phyloP scores from a whole-genome alignment of 1,140 invertebrate species.

The Ceratina calcarata region DNA sequence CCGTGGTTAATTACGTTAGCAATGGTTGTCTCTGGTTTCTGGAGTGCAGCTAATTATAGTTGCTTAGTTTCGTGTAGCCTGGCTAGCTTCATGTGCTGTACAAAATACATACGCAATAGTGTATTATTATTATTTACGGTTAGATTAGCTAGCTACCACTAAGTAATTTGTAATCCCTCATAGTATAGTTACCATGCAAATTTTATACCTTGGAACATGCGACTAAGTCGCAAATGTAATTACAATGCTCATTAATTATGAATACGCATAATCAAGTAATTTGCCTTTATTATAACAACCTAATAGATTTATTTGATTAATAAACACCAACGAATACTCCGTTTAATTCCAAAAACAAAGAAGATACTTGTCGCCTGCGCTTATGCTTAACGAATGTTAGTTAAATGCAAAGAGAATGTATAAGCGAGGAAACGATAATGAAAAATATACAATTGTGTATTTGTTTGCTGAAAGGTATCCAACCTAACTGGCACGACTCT shows the following conservation, averaged over 20 bases:
- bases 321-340: too few relatives aligned
- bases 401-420: not conserved
- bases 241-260: not conserved
- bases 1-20: not conserved
- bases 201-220: not conserved
- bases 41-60: not conserved
- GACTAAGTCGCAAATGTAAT: not conserved
- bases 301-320: too few relatives aligned
- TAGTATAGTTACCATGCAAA: not conserved
- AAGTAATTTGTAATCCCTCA: not conserved
- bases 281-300: too few relatives aligned
- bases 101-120: not conserved
- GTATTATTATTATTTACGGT: not conserved
- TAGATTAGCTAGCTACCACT: not conserved
- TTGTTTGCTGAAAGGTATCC: constrained; percentile 56
- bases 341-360: too few relatives aligned
- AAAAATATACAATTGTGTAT: not conserved
- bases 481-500: constrained; percentile 67
- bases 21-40: constrained; percentile 21
- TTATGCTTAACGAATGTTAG: not conserved
- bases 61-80: not conserved
- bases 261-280: too few relatives aligned
- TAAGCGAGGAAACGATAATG: not conserved
- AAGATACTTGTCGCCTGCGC: too few relatives aligned
- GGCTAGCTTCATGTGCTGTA: not conserved